Evolutionary conservation across 2,888 invertebrate genomes (phyloP).

Genomic region (Acronicta aceris): DNA sequence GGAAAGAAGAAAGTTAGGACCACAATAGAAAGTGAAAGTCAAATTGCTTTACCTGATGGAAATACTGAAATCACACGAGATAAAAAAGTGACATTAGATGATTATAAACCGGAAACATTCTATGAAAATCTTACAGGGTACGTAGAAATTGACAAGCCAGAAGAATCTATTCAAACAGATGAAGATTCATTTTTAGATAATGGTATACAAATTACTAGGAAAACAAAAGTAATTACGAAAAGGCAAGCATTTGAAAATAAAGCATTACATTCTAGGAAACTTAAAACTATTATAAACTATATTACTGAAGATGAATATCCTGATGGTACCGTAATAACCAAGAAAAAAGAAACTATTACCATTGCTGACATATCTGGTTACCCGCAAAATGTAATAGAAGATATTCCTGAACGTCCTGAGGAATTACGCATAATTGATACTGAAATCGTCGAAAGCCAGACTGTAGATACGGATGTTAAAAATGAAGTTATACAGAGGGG

Average conservation of each 20-base stretch:
- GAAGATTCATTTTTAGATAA: conserved; percentile 71
- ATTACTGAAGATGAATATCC: conserved; percentile 80
- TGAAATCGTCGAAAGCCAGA: conserved; percentile 80
- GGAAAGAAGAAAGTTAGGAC: conserved; percentile 77
- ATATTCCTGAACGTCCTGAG: conserved; percentile 60
- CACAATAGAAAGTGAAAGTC: conserved; percentile 76
- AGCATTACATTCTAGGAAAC: conserved; percentile 69
- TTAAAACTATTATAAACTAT: conserved; percentile 76
- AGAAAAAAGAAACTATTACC: conserved; percentile 82
- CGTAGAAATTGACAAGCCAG: conserved; percentile 68
- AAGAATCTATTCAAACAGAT: conserved; percentile 67
- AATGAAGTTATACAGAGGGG: conserved; percentile 77
- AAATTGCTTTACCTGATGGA: conserved; percentile 76
- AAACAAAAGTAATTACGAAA: conserved; percentile 75
- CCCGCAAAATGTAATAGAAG: conserved; percentile 54
- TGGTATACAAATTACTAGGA: conserved; percentile 72
- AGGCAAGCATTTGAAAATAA: conserved; percentile 77
- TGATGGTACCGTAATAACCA: conserved; percentile 80
- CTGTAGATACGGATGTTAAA: conserved; percentile 80
- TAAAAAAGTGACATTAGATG: conserved; percentile 79
- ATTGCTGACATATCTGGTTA: conserved; percentile 76
- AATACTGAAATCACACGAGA: conserved; percentile 81
- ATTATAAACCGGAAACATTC: conserved; percentile 71
- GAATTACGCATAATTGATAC: conserved; percentile 71
- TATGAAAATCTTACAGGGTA: conserved; percentile 77